These are phyloP conservation scores for Promerops cafer DNA, from an alignment of 2,113 vertebrate species.

Conservation along the genomic window DNA sequence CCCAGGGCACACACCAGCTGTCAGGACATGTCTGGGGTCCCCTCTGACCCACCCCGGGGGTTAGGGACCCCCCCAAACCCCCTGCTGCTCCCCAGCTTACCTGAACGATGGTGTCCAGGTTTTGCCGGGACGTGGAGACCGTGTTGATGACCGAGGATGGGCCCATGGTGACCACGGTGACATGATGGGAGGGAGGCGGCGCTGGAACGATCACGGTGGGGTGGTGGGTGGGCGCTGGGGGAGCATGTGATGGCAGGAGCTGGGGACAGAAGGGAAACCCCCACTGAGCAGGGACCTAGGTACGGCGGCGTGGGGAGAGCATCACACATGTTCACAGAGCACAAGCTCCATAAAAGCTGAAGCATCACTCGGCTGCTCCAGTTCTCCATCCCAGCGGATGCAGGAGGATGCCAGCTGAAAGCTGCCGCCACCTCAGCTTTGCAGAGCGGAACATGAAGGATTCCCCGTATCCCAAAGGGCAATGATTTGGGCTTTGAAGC, in stretches of 20 bases:
- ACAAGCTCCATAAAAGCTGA: not conserved
- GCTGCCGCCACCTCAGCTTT: not conserved
- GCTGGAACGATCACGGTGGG: constrained; percentile 96
- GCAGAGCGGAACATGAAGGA: rapidly evolving
- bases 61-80: rapidly evolving
- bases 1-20: rapidly evolving
- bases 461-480: rapidly evolving
- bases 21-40: rapidly evolving
- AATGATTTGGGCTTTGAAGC: not conserved
- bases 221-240: constrained; percentile 90
- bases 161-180: constrained; percentile 96
- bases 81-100: constrained; percentile 39
- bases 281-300: not conserved
- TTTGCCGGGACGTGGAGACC: constrained; percentile 93
- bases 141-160: constrained; percentile 93
- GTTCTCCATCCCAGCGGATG: rapidly evolving
- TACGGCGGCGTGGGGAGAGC: rapidly evolving
- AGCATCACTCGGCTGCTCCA: not conserved
- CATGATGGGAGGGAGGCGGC: constrained; percentile 87
- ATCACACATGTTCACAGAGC: rapidly evolving
- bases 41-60: rapidly evolving
- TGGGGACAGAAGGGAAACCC: constrained; percentile 16
- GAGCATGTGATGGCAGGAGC: constrained; percentile 80
- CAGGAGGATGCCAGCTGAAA: not conserved
- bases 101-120: constrained; percentile 98